Evolutionary conservation across 2,113 vertebrate species (phyloP).

Genomic region (Axis porcinus): DNA sequence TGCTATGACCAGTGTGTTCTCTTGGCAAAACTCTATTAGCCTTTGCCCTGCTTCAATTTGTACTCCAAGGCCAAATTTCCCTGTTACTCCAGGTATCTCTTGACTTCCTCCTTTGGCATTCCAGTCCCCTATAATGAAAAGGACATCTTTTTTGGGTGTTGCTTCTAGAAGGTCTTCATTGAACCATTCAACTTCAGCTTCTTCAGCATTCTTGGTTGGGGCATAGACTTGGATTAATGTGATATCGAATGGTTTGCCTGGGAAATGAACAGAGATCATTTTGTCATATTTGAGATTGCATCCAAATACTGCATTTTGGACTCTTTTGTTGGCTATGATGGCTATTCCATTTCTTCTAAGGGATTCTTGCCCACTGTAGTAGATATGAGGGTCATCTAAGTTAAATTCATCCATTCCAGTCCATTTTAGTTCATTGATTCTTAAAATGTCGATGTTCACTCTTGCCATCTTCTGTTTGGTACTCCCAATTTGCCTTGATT

Average conservation of each 20-base stretch:
- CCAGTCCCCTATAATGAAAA: background rate
- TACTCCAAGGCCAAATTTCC: background rate
- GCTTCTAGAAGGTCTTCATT: background rate
- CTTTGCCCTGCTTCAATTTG: background rate
- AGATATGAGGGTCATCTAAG: background rate
- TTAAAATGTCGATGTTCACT: background rate
- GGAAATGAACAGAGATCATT: background rate
- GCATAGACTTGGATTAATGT: background rate
- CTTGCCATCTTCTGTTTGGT: background rate
- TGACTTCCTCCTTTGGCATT: background rate
- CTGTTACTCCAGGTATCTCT: background rate
- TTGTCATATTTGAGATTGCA: background rate
- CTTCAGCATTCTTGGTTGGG: background rate
- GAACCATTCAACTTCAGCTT: background rate
- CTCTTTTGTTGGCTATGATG: background rate
- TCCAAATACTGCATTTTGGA: background rate
- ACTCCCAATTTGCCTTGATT: background rate
- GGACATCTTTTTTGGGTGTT: background rate
- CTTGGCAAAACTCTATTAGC: background rate
- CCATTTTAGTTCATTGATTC: background rate
- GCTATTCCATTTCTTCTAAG: background rate
- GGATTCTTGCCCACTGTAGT: background rate
- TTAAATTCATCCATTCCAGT: background rate
- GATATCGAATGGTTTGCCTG: background rate
- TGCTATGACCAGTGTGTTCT: background rate